Evolutionary conservation across 2,113 vertebrate genomes (phyloP).

Genomic region (Archilochus colubris): DNA sequence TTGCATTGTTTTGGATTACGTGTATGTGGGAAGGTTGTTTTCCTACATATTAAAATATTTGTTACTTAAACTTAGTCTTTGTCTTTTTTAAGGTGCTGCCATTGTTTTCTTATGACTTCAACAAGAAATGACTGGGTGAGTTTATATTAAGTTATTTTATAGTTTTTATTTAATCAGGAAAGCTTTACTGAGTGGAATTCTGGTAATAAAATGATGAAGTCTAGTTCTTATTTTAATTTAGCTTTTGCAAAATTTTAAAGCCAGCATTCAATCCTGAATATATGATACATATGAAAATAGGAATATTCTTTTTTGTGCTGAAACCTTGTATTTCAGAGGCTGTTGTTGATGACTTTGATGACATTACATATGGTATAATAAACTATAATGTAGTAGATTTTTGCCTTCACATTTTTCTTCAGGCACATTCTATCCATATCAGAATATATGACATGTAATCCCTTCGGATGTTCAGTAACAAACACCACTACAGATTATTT

Average conservation of each 20-base stretch:
- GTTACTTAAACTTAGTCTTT: neutral
- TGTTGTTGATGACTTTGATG: neutral
- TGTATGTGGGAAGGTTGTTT: neutral
- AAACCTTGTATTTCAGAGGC: conserved; percentile 14
- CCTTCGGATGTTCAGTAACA: conserved; percentile 26
- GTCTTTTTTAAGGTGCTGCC: neutral
- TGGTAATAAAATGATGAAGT: neutral
- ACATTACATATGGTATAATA: conserved; percentile 2
- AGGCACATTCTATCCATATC: neutral
- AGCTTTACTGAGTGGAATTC: neutral
- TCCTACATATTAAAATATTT: neutral
- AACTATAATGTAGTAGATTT: conserved; percentile 20
- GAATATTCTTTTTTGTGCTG: neutral
- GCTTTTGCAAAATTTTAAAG: neutral
- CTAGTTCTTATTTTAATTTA: neutral
- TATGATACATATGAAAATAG: neutral
- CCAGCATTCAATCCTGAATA: neutral
- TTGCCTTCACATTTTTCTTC: conserved; percentile 24
- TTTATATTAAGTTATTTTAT: neutral
- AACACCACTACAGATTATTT: conserved; percentile 40
- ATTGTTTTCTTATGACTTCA: neutral
- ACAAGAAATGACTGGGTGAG: neutral
- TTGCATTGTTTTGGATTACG: neutral
- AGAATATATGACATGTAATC: conserved; percentile 48
- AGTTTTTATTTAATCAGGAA: neutral